Evolutionary conservation across 1,140 invertebrate genomes (phyloP).

Genomic region (Aphidius ervi): DNA sequence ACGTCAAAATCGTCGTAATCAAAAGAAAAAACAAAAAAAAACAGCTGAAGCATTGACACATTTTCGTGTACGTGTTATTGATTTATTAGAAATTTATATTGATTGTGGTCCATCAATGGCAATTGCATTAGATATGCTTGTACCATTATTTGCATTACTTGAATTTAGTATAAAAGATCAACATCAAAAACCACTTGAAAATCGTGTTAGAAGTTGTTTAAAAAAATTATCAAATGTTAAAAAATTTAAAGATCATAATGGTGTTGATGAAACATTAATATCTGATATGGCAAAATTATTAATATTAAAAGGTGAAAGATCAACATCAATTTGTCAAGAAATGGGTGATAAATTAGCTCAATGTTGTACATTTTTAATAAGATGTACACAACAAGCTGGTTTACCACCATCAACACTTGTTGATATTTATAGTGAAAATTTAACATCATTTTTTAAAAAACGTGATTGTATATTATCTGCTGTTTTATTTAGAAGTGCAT

Average conservation of each 20-base stretch:
- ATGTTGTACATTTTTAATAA: constrained; percentile 63
- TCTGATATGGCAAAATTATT: constrained; percentile 51
- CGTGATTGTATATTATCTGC: constrained; percentile 61
- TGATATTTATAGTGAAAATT: constrained; percentile 52
- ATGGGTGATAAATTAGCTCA: constrained; percentile 63
- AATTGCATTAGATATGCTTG: constrained; percentile 62
- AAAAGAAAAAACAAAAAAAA: constrained; percentile 63
- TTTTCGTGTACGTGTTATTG: constrained; percentile 65
- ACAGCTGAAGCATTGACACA: constrained; percentile 64
- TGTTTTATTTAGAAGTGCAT: constrained; percentile 61
- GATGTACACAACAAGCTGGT: constrained; percentile 54
- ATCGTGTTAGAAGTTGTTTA: constrained; percentile 58
- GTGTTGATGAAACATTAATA: constrained; percentile 57
- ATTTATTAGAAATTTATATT: constrained; percentile 67
- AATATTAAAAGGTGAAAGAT: constrained; percentile 62
- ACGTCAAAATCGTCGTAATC: constrained; percentile 57
- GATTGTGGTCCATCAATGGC: constrained; percentile 64
- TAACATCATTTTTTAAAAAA: constrained; percentile 59
- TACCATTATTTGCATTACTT: constrained; percentile 60
- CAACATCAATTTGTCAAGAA: constrained; percentile 62
- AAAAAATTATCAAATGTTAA: constrained; percentile 60
- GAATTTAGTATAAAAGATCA: constrained; percentile 66
- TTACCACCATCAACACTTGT: constrained; percentile 43
- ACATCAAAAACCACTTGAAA: constrained; percentile 65
- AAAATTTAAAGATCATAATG: constrained; percentile 58